phyloP scores from a whole-genome alignment of 2,797 vertebrate species.

The Chaunax sp. region DNA sequence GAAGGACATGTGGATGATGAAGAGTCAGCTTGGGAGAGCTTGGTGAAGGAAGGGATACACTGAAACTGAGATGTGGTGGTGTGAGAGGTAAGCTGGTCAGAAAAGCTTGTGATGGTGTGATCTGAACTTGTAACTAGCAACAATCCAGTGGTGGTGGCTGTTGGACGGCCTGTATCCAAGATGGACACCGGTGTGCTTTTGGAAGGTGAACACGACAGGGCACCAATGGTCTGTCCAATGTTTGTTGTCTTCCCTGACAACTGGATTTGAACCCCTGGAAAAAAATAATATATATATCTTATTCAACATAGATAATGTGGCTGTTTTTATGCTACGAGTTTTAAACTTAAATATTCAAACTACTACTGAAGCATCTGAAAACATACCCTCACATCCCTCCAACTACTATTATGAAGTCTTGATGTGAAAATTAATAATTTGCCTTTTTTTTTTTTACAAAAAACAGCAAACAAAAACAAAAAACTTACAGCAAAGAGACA shows the following conservation, averaged over 20 bases:
- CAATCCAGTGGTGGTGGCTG: conserved; percentile 68
- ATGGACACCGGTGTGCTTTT: conserved; percentile 62
- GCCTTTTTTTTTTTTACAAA: neutral
- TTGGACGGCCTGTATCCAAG: conserved; percentile 52
- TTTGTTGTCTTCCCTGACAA: conserved; percentile 81
- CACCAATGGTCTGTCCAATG: conserved; percentile 67
- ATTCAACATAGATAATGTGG: neutral
- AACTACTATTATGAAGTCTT: neutral
- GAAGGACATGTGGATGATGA: conserved; percentile 38
- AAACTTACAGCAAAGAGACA: conserved; percentile 1
- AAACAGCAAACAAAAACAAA: neutral
- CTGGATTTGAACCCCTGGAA: conserved; percentile 65
- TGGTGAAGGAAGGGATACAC: conserved; percentile 74
- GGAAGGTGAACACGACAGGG: conserved; percentile 70
- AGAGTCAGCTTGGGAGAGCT: conserved; percentile 47
- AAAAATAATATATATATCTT: conserved; percentile 29
- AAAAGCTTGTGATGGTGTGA: conserved; percentile 75
- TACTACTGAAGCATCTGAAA: neutral
- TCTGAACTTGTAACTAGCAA: conserved; percentile 74
- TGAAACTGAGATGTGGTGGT: conserved; percentile 79
- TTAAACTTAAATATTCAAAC: neutral
- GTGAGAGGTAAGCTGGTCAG: conserved; percentile 87
- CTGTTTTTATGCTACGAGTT: neutral
- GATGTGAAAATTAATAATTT: neutral
- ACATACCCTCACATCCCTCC: neutral